Evolutionary conservation across 2,888 invertebrate species (phyloP), one percentile per base, ranked within the genome.

Genomic region (Alentia gelatinosa): DNA sequence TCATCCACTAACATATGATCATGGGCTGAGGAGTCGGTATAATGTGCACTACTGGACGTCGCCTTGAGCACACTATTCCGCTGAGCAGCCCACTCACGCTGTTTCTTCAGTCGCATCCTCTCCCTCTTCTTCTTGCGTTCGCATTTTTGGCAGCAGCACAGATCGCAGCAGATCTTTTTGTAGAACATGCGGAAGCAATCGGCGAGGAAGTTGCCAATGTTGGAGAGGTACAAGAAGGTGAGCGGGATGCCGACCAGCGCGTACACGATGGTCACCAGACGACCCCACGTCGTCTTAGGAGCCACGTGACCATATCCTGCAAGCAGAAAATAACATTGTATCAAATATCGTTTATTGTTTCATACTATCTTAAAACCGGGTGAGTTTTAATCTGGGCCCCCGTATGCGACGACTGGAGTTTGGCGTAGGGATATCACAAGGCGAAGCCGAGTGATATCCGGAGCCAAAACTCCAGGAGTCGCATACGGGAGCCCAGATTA

Each of bases 291-390:
- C 30, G 94, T 94, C 91, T 94, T 94, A 23, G 94, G 94, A 1
- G 94, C 93, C 35, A 94, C 91, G 92, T 94, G 94, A 33, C 94
- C 94, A 89, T 94, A 94, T 30, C 94, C 94, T 94, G 91, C n/a
- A 92, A 92, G 35, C 7, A 90, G n/a, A 90, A 75, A 23, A 74
- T 1, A 3, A 33, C 30, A n/a, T n/a, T n/a, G n/a, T n/a, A n/a
- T n/a, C n/a, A 39, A n/a, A n/a, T 23, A 23, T 19, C 15, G 56
- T 50, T 15, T n/a, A n/a, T n/a, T n/a, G n/a, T n/a, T n/a, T n/a
- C n/a, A n/a, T n/a, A n/a, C n/a, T n/a, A n/a, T n/a, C n/a, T n/a
- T n/a, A n/a, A n/a, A n/a, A n/a, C n/a, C n/a, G n/a, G n/a, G n/a
- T n/a, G n/a, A n/a, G n/a, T n/a, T n/a, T n/a, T n/a, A n/a, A n/a